Evolutionary conservation across 2,797 vertebrate genomes (phyloP), one percentile per base, ranked within the genome.

Genomic region (Anas bernieri): DNA sequence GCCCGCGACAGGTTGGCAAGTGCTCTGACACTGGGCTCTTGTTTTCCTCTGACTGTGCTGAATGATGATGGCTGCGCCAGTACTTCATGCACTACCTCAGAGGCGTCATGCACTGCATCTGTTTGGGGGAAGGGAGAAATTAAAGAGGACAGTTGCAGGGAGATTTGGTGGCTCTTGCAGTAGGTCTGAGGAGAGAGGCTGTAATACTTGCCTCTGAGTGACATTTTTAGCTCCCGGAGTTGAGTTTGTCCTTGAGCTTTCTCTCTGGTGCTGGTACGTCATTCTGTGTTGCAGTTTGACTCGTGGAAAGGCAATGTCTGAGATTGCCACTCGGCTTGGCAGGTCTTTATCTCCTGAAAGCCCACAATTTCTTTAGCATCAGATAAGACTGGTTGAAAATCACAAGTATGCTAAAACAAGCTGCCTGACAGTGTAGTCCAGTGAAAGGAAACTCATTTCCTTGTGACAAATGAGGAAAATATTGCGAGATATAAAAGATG

Each of bases 1-100:
- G 48, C 92, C 85, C 69, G 46, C 17, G 1, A 46, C 78, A 83
- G 87, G 75, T 72, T 70, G 69, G 80, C 68, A 26, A 90, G 39
- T 35, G 83, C 77, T 83, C 7, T 37, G 54, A 94, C 83, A 86
- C 78, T 90, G 75, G 78, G 67, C 68, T 90, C 74, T 95, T 96
- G 92, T 96, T 92, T 45, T 90, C 52, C 61, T 43, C 35, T 3
- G 30, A 11, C 45, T 56, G 64, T 39, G 70, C 74, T 82, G 72
- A 84, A 66, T 83, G 88, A 74, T 31, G 25, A 35, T 63, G 81
- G 75, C 59, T 55, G 83, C 26, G 14, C 58, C 76, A 88, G 77
- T 48, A 12, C 58, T 90, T 75, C 80, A 88, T 39, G 55, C 21
- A 1, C 68, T 81, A 50, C 76, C 86, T 93, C 90, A 26, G 46